Conservation (phyloP, 1,140 invertebrate genomes). For the Drosophila tsacasi region DNA sequence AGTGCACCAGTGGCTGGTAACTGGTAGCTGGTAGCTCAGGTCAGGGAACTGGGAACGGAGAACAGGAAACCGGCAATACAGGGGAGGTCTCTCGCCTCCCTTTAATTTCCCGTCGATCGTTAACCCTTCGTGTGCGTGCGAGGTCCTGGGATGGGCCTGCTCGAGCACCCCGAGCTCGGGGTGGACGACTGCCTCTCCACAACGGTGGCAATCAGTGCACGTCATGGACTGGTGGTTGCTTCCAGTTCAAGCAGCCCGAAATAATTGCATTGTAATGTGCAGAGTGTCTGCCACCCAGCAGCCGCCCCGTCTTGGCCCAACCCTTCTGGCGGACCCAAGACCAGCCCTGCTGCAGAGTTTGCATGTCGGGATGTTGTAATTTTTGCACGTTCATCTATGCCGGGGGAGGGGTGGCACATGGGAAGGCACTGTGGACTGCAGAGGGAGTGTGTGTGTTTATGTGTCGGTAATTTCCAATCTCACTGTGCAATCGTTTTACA, state of each 20-base stretch:
- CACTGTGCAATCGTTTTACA: slow-evolving; percentile 82
- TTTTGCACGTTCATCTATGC: slow-evolving; percentile 76
- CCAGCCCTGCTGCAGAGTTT: slow-evolving; percentile 42
- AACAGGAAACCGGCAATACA: slow-evolving; percentile 1
- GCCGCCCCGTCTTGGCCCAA: slow-evolving; percentile 20
- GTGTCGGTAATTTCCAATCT: slow-evolving; percentile 83
- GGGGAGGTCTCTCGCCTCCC: slow-evolving; percentile 53
- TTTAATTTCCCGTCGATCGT: slow-evolving; percentile 81
- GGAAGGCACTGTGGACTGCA: slow-evolving; percentile 2
- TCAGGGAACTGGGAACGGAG: not conserved
- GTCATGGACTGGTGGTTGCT: slow-evolving; percentile 55
- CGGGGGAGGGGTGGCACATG: slow-evolving; percentile 16
- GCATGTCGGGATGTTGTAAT: slow-evolving; percentile 75
- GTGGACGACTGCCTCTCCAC: slow-evolving; percentile 38
- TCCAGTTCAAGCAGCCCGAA: slow-evolving; percentile 79
- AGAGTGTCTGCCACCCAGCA: slow-evolving; percentile 74
- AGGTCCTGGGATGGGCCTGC: slow-evolving; percentile 11
- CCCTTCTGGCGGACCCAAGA: slow-evolving; percentile 7
- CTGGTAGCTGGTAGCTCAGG: slow-evolving; percentile 39
- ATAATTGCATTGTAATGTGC: slow-evolving; percentile 85
- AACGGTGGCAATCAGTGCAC: slow-evolving; percentile 73
- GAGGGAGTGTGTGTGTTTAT: slow-evolving; percentile 46
- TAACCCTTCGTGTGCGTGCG: slow-evolving; percentile 62
- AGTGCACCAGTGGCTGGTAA: slow-evolving; percentile 62
- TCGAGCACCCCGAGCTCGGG: not conserved